Evolutionary conservation across 2,797 vertebrate species (phyloP).

Genomic region (Sylvilagus floridanus): DNA sequence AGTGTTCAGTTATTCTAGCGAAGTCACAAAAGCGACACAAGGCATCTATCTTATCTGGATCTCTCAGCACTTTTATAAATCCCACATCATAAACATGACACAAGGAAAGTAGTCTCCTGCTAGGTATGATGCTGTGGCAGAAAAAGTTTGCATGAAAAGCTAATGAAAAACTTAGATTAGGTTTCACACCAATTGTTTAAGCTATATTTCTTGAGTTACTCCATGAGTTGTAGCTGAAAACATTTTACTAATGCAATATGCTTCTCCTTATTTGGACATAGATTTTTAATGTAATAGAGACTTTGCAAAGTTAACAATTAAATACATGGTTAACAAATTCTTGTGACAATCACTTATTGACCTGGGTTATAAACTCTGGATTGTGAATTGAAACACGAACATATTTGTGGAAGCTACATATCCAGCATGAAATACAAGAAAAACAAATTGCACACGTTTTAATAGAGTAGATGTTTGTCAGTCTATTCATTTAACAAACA

Average conservation of each 20-base stretch:
- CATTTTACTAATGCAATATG: not conserved
- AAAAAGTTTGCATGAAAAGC: not conserved
- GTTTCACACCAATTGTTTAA: not conserved
- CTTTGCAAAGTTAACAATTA: not conserved
- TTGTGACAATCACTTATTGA: not conserved
- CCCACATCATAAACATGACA: not conserved
- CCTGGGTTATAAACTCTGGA: conserved; percentile 29
- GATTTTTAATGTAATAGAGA: not conserved
- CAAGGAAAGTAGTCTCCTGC: not conserved
- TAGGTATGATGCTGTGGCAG: not conserved
- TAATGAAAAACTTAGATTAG: not conserved
- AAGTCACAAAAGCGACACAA: not conserved
- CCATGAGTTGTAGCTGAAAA: not conserved
- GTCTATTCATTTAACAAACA: not conserved
- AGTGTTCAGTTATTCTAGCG: not conserved
- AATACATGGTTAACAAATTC: not conserved
- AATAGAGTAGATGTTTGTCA: not conserved
- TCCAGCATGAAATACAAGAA: not conserved
- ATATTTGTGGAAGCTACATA: not conserved
- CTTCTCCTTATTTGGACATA: not conserved
- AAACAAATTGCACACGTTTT: not conserved
- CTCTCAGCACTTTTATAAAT: not conserved
- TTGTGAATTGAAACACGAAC: not conserved
- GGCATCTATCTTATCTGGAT: not conserved
- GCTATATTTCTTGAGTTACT: not conserved